Evolutionary conservation across 2,113 vertebrate genomes (phyloP), one percentile per base, ranked within the genome.

Genomic region (Phaethornis superciliosus): DNA sequence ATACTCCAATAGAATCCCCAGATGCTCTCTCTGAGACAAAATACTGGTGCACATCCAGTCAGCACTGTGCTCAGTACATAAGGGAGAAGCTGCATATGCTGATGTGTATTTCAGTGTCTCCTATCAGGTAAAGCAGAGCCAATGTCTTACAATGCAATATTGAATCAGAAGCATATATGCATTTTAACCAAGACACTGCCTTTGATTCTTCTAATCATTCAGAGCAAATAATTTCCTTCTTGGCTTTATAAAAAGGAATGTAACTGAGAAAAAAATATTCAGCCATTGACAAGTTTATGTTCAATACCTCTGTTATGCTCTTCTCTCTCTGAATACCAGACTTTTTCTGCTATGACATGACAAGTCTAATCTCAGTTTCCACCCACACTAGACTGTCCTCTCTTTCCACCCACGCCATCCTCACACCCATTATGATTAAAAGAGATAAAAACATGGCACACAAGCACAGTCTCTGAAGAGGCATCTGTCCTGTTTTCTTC

Each of bases 401-500:
- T 95, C 54, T 93, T 94, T 80, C 97, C 96, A 92, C 97, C 97
- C 96, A 98, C 96, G 65, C 49, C 78, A 95, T 97, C 92, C 95
- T 98, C 96, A 97, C 96, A 97, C 96, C 96, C 96, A 97, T 95
- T 96, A 89, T 93, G 95, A 97, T 97, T 95, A 95, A 95, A 97
- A 97, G 96, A 96, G 93, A 97, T 94, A 86, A 96, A 96, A 97
- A 92, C 72, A 82, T 88, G 93, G 86, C 94, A 96, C 67, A 64
- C 90, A 96, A 92, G 94, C 94, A 95, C 46, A 30, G 70, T 94
- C 97, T 97, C 96, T 94, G 93, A 51, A 82, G 92, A 92, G 93
- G 96, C 96, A 96, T 96, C 96, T 97, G 96, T 96, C 96, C 96
- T 95, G 93, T 93, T 97, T 97, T 96, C 94, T 94, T 91, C 90